Evolutionary conservation across 2,113 vertebrate species (phyloP).

Genomic region (Hydrochoerus hydrochaeris): DNA sequence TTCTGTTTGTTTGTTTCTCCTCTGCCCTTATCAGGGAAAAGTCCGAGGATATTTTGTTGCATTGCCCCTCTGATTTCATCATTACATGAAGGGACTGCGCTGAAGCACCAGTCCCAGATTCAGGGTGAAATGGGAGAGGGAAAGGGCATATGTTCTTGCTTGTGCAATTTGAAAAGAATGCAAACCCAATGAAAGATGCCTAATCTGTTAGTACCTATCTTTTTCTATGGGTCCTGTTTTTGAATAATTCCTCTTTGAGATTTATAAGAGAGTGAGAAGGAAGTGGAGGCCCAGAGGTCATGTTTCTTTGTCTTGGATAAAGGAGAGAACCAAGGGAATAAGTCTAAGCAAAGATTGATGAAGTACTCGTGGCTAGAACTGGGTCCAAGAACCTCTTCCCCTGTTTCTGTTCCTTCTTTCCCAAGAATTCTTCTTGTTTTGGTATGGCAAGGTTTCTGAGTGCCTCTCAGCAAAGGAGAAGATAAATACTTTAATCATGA

Average conservation of each 20-base stretch:
- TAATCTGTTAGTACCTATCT: not conserved
- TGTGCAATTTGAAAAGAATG: not conserved
- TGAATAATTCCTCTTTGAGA: conserved; percentile 10
- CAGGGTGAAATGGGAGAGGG: not conserved
- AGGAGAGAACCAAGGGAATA: not conserved
- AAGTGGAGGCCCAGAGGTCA: not conserved
- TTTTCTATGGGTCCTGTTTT: not conserved
- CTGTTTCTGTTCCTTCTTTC: not conserved
- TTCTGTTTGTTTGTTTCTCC: not conserved
- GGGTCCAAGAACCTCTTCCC: not conserved
- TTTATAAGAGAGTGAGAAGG: not conserved
- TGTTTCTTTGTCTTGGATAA: not conserved
- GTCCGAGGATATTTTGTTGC: not conserved
- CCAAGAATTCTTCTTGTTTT: not conserved
- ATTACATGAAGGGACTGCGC: not conserved
- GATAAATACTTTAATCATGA: not conserved
- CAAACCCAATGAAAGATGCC: not conserved
- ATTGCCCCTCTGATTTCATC: not conserved
- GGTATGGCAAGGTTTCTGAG: not conserved
- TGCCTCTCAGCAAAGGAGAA: not conserved
- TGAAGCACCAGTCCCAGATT: not conserved
- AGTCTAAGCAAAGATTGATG: not conserved
- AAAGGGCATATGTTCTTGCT: not conserved
- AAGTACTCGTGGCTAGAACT: not conserved
- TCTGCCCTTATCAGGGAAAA: not conserved